phyloP scores from a whole-genome alignment of 2,888 invertebrate genomes.

The Dicyrtomina minuta region DNA sequence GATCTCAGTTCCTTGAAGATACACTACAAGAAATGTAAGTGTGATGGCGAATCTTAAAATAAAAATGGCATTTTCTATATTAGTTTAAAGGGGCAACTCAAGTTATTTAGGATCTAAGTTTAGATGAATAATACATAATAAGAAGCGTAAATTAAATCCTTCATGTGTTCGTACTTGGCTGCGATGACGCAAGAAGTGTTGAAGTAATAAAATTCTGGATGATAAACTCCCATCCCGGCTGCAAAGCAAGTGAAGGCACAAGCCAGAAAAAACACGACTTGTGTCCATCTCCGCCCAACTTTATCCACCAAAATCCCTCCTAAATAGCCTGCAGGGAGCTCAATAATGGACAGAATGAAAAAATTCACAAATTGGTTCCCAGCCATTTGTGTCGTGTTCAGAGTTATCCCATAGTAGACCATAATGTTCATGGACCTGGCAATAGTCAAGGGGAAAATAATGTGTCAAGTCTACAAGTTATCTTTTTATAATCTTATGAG shows the following conservation, averaged over 20 bases:
- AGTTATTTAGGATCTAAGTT: too few relatives aligned
- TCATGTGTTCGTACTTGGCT: constrained; percentile 51
- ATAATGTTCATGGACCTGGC: constrained; percentile 51
- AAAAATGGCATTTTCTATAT: neutral
- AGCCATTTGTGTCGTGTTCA: constrained; percentile 57
- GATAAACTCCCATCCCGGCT: constrained; percentile 38
- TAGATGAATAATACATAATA: too few relatives aligned
- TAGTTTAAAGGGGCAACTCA: too few relatives aligned
- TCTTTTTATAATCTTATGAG: neutral
- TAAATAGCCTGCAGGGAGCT: constrained; percentile 65
- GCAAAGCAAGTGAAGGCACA: constrained; percentile 40
- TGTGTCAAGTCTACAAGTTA: neutral
- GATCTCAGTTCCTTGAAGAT: constrained; percentile 63
- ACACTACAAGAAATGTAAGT: constrained; percentile 63
- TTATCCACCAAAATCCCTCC: constrained; percentile 62
- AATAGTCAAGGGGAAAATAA: neutral
- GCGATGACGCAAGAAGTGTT: constrained; percentile 43
- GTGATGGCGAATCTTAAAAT: constrained; percentile 56
- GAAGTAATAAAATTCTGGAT: constrained; percentile 35
- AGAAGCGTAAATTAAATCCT: constrained; percentile 58
- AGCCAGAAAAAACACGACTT: constrained; percentile 58
- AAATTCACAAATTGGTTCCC: constrained; percentile 69
- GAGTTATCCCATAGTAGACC: constrained; percentile 52
- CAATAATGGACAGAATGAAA: constrained; percentile 65
- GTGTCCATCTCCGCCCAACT: constrained; percentile 62